Conservation (phyloP, 2,113 vertebrate species). For the Chaetura pelagica region DNA sequence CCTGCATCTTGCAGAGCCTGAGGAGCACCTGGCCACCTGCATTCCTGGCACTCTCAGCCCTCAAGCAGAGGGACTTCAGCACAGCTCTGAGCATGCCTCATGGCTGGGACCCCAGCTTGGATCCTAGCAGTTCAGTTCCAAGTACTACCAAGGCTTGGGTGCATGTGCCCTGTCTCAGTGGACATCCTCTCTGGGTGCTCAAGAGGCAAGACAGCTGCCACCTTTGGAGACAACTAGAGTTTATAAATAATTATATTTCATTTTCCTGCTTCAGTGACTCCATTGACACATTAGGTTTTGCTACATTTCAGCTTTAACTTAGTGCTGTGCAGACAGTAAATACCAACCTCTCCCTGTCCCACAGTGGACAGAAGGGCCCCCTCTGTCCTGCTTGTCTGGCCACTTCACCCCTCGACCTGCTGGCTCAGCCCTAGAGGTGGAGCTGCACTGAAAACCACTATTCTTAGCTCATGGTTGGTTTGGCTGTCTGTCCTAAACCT, state of each 20-base stretch:
- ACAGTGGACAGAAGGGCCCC: background rate
- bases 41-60: background rate
- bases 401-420: background rate
- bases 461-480: background rate
- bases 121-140: background rate
- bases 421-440: background rate
- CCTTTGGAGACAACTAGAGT: background rate
- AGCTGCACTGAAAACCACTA: background rate
- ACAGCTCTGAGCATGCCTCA: background rate
- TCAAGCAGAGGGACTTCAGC: background rate
- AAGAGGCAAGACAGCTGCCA: background rate
- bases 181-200: background rate
- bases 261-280: background rate
- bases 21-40: background rate
- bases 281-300: background rate
- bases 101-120: background rate
- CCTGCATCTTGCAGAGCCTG: background rate
- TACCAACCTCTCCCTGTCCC: background rate
- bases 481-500: background rate
- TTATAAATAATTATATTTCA: background rate
- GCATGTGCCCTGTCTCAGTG: background rate
- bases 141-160: background rate
- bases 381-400: background rate
- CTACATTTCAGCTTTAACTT: background rate
- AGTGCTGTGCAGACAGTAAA: background rate